Conservation (phyloP, 2,113 vertebrate species). For the Oreotrochilus melanogaster region DNA sequence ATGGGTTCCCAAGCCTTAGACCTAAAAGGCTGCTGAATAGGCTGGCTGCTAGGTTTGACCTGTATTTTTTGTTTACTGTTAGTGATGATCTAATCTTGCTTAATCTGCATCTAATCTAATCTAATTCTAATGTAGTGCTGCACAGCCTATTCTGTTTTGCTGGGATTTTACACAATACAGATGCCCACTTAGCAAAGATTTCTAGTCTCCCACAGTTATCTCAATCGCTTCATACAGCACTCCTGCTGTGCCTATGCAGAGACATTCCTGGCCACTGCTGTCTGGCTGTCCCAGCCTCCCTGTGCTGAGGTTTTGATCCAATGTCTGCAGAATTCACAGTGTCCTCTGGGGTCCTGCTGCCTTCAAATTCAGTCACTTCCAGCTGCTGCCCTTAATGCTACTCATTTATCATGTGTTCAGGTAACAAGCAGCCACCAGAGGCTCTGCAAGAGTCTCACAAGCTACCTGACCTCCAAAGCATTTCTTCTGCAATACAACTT, state of each 20-base stretch:
- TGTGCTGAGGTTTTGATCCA: background rate
- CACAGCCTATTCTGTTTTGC: background rate
- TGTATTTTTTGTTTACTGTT: background rate
- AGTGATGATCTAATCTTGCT: background rate
- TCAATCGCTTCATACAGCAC: background rate
- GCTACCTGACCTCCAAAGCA: fast-evolving
- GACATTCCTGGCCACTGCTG: background rate
- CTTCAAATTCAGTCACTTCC: background rate
- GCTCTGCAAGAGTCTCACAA: background rate
- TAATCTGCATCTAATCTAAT: background rate
- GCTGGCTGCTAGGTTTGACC: background rate
- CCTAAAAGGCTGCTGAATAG: background rate
- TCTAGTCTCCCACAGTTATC: background rate
- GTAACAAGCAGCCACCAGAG: background rate
- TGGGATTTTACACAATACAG: background rate
- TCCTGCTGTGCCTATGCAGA: background rate
- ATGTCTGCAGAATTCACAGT: background rate
- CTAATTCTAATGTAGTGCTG: background rate
- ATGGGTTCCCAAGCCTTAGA: background rate
- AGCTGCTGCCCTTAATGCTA: background rate
- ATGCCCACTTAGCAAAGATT: background rate
- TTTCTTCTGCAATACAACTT: background rate
- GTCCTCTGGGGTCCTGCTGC: background rate
- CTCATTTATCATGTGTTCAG: background rate
- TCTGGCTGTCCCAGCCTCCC: background rate